phyloP scores from a whole-genome alignment of 2,113 vertebrate species.

The Sinocyclocheilus anshuiensis region DNA sequence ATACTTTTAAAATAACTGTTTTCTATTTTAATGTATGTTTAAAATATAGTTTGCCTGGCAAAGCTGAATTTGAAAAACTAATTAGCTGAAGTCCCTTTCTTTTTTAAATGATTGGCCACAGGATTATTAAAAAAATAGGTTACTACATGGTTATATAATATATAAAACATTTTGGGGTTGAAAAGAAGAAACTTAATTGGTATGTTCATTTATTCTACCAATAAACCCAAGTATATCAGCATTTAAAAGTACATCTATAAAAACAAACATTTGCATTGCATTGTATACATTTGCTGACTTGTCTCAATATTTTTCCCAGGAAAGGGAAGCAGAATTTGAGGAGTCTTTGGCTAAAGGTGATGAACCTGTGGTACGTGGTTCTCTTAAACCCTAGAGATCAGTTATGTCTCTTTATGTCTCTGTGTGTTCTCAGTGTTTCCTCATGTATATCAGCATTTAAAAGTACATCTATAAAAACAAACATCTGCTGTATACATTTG shows the following conservation, averaged over 20 bases:
- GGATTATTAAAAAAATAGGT: not conserved
- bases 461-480: not conserved
- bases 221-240: not conserved
- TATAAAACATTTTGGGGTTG: not conserved
- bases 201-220: not conserved
- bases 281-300: not conserved
- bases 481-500: not conserved
- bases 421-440: not conserved
- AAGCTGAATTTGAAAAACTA: no score
- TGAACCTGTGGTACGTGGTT: conserved; percentile 84
- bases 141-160: not conserved
- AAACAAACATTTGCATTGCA: not conserved
- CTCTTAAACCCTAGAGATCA: not conserved
- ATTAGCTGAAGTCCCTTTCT: not conserved
- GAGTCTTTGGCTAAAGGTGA: conserved; percentile 88
- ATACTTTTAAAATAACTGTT: no score
- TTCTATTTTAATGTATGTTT: no score
- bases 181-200: not conserved
- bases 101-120: not conserved
- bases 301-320: conserved; percentile 70
- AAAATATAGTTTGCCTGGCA: no score
- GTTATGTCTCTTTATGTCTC: not conserved
- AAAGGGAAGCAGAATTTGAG: conserved; percentile 93
- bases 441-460: not conserved
- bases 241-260: not conserved